Conservation (phyloP, 2,113 vertebrate species). For the Alosa alosa region DNA sequence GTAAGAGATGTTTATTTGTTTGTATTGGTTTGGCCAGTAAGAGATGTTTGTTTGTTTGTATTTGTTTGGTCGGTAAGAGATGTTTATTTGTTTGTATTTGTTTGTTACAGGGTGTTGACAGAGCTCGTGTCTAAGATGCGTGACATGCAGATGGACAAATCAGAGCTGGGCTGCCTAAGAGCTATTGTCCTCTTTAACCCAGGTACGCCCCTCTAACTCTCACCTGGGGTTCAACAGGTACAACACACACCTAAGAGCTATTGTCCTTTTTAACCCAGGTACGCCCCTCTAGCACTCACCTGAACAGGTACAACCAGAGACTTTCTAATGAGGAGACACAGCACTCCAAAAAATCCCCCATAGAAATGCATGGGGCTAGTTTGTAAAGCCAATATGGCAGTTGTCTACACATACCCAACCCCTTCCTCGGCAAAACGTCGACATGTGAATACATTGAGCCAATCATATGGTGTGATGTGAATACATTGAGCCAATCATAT, state of each 20-base stretch:
- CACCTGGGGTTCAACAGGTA: not conserved
- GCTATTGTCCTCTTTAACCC: conserved; percentile 98
- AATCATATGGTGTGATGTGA: too few species aligned
- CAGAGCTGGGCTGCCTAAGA: conserved; percentile 94
- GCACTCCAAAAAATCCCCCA: too few species aligned
- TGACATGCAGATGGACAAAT: conserved; percentile 99
- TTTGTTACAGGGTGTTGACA: conserved; percentile 82
- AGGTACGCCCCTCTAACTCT: conserved; percentile 64
- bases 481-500: too few species aligned
- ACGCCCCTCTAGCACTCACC: not conserved
- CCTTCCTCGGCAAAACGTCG: too few species aligned
- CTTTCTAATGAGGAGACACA: too few species aligned
- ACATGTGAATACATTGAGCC: too few species aligned
- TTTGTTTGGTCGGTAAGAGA: not conserved
- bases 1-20: not conserved
- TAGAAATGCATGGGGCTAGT: too few species aligned
- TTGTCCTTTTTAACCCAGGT: too few species aligned
- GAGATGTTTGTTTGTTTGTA: not conserved
- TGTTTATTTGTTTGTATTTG: conserved; percentile 11
- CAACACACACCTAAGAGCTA: too few species aligned
- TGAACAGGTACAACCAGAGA: too few species aligned
- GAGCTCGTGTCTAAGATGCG: conserved; percentile 98
- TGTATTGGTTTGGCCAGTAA: not conserved
- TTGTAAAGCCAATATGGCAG: too few species aligned
- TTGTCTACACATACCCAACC: too few species aligned